phyloP scores from a whole-genome alignment of 2,113 vertebrate species.

The Clinocottus analis region DNA sequence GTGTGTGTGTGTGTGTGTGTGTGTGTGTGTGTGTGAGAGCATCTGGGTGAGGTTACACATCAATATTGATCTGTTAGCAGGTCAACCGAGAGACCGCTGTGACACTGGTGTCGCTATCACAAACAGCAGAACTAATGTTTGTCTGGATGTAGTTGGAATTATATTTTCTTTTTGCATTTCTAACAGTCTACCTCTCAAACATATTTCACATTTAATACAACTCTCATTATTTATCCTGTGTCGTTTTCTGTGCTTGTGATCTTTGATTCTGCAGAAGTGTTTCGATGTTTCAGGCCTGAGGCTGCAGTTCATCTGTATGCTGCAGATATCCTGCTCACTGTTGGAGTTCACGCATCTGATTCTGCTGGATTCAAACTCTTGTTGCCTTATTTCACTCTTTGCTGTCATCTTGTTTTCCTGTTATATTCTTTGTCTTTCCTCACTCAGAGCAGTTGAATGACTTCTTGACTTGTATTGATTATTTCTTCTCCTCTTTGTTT shows the following conservation, averaged over 20 bases:
- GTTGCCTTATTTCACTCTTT: slow-evolving; percentile 6
- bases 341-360: background rate
- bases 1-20: slow-evolving; percentile 32
- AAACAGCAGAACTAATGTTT: slow-evolving; percentile 35
- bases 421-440: slow-evolving; percentile 8
- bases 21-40: slow-evolving; percentile 34
- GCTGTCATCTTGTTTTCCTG: background rate
- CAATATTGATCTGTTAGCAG: slow-evolving; percentile 30
- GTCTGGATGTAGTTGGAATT: slow-evolving; percentile 40
- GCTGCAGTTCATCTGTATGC: background rate
- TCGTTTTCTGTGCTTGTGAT: background rate
- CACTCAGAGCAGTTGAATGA: slow-evolving; percentile 13
- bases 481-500: slow-evolving; percentile 38
- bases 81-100: slow-evolving; percentile 56
- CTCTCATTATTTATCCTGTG: background rate
- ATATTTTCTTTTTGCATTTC: slow-evolving; percentile 29
- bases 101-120: slow-evolving; percentile 50
- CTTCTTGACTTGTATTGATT: background rate
- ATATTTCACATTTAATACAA: slow-evolving; percentile 47
- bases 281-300: background rate
- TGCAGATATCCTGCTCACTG: background rate
- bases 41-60: slow-evolving; percentile 40
- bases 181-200: slow-evolving; percentile 82
- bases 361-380: background rate
- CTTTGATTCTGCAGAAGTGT: background rate